A percentile compares a stretch with the other conserved stretches of the same genome.
Conservation (phyloP, 2,113 vertebrate genomes). For the Clupea harengus region DNA sequence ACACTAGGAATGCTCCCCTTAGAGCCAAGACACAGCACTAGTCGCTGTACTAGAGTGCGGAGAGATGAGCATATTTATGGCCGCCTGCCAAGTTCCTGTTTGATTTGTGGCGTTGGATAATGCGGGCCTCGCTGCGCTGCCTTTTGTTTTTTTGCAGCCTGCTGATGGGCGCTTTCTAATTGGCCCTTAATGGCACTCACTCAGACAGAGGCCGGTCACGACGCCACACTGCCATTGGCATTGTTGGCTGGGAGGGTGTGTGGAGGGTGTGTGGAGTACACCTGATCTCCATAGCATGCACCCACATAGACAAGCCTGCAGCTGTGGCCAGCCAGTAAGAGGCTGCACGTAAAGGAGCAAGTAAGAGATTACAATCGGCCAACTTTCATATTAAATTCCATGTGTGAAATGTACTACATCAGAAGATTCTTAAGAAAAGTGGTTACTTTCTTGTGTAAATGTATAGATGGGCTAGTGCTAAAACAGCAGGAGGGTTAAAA, state of each 20-base stretch:
- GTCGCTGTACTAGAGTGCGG: neutral
- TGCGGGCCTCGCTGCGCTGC: constrained; percentile 51
- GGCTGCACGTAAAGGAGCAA: neutral
- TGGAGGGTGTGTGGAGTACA: constrained; percentile 23
- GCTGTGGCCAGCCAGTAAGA: neutral
- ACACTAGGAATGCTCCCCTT: neutral
- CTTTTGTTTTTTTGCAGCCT: constrained; percentile 62
- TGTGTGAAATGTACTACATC: neutral
- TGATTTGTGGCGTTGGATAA: constrained; percentile 57
- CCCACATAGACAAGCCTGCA: neutral
- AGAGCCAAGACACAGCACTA: neutral
- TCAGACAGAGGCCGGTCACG: neutral
- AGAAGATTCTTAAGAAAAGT: neutral
- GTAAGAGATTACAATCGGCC: neutral
- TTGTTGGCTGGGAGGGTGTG: neutral
- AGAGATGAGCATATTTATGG: constrained; percentile 44
- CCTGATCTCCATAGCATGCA: neutral
- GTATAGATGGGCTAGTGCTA: neutral
- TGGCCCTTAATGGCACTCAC: constrained; percentile 62
- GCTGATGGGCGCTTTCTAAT: constrained; percentile 69
- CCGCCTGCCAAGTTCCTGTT: constrained; percentile 61
- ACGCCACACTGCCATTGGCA: neutral
- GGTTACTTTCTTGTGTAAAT: neutral
- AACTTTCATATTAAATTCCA: neutral
- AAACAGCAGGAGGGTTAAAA: neutral